A percentile compares a stretch with the other conserved stretches of the same genome.
These are phyloP conservation scores for Panopea generosa DNA, from an alignment of 2,888 invertebrate species.

Conservation along the genomic window DNA sequence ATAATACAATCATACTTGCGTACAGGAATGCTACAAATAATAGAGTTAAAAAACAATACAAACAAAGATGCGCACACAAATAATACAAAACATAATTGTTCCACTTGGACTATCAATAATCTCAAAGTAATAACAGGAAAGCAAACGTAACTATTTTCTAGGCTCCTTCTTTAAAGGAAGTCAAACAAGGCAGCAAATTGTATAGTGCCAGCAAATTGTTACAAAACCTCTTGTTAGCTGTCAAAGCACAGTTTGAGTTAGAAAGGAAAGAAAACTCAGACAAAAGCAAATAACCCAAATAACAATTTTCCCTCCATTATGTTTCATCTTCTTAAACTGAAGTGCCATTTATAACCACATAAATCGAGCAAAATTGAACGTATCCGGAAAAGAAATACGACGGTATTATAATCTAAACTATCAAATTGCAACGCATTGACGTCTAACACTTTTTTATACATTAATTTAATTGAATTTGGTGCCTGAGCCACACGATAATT, in stretches of 20 bases:
- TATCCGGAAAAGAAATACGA: constrained; percentile 16
- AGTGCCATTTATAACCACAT: not conserved
- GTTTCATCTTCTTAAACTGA: constrained; percentile 11
- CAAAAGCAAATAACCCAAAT: constrained; percentile 5
- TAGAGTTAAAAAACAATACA: no score
- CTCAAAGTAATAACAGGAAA: not conserved
- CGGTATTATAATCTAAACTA: constrained; percentile 4
- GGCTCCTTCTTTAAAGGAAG: constrained; percentile 21
- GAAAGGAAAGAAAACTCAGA: constrained; percentile 16
- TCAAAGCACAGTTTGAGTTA: constrained; percentile 14
- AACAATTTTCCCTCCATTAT: constrained; percentile 7
- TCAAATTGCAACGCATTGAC: constrained; percentile 9
- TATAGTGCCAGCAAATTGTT: constrained; percentile 13
- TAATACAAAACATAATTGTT: no score
- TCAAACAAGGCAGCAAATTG: constrained; percentile 37
- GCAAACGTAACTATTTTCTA: no score
- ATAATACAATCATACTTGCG: no score
- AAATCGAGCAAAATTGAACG: constrained; percentile 10
- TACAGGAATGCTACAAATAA: no score
- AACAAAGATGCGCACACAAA: no score
- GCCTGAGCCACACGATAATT: not conserved
- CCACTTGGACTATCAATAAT: not conserved
- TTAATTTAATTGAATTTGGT: not conserved
- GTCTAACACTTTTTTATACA: not conserved
- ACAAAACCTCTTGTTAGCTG: constrained; percentile 7